Percentiles rank a stretch among this genome's conserved stretches.
Evolutionary conservation across 2,113 vertebrate species (phyloP).

Genomic region (Acanthochromis polyacanthus): DNA sequence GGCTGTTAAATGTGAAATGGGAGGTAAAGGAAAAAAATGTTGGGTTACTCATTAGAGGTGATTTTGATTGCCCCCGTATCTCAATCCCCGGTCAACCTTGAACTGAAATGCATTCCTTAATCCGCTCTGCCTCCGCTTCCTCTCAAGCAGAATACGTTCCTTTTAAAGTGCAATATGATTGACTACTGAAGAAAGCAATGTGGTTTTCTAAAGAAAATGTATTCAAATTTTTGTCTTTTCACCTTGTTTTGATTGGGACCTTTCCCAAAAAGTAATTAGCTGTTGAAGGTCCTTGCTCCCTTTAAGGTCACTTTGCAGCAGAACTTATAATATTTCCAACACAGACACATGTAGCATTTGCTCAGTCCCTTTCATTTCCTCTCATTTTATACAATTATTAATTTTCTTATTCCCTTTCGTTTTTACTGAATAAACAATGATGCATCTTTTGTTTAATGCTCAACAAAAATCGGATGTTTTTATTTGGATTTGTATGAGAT

Average conservation of each 20-base stretch:
- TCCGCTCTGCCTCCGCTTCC: conserved; percentile 7
- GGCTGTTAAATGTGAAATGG: conserved; percentile 4
- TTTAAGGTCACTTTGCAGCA: conserved; percentile 29
- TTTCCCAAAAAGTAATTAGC: not conserved
- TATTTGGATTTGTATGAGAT: conserved; percentile 40
- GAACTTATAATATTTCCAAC: not conserved
- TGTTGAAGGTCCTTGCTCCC: not conserved
- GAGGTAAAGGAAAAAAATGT: not conserved
- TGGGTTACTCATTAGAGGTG: conserved; percentile 1
- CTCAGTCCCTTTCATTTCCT: conserved; percentile 5
- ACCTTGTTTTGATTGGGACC: conserved; percentile 14
- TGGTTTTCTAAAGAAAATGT: conserved; percentile 21
- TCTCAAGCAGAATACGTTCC: conserved; percentile 26
- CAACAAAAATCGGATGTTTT: conserved; percentile 31
- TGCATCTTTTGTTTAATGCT: conserved; percentile 39
- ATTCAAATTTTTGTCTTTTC: conserved; percentile 8
- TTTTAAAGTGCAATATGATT: conserved; percentile 81
- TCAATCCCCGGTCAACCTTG: conserved; percentile 8
- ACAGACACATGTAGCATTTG: conserved; percentile 57
- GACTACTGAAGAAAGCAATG: conserved; percentile 71
- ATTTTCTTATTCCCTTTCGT: conserved; percentile 65
- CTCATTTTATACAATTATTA: conserved; percentile 61
- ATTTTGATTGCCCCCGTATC: not conserved
- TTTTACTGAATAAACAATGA: conserved; percentile 38
- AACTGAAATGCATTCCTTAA: conserved; percentile 33